phyloP scores from a whole-genome alignment of 1,140 invertebrate species.

The Drosophila virilis region DNA sequence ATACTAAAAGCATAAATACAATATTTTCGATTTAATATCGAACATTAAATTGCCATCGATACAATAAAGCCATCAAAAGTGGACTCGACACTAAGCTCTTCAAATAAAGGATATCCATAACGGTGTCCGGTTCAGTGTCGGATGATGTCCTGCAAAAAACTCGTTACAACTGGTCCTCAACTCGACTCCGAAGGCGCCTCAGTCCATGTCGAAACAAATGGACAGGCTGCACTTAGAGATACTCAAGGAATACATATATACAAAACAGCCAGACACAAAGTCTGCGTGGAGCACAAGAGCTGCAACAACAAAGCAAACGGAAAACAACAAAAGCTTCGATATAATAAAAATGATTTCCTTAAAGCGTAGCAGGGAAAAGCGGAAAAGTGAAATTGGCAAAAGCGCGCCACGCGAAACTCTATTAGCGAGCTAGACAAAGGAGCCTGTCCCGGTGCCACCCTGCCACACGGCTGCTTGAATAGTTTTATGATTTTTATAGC shows the following conservation, averaged over 20 bases:
- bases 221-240: slow-evolving; percentile 70
- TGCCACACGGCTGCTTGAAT: slow-evolving; percentile 42
- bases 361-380: slow-evolving; percentile 26
- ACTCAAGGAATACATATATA: slow-evolving; percentile 43
- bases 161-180: slow-evolving; percentile 36
- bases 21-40: slow-evolving; percentile 26
- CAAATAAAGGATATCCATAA: slow-evolving; percentile 43
- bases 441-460: slow-evolving; percentile 1
- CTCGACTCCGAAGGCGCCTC: background rate
- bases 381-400: slow-evolving; percentile 74
- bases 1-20: background rate
- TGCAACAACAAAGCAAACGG: slow-evolving; percentile 52
- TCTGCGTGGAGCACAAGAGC: slow-evolving; percentile 35
- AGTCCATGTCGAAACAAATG: slow-evolving; percentile 20
- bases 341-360: slow-evolving; percentile 82
- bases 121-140: slow-evolving; percentile 5
- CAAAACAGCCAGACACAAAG: slow-evolving; percentile 49
- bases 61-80: slow-evolving; percentile 51
- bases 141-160: slow-evolving; percentile 17
- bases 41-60: slow-evolving; percentile 29
- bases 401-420: slow-evolving; percentile 66
- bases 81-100: slow-evolving; percentile 66
- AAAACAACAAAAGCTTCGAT: slow-evolving; percentile 78
- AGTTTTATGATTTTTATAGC: slow-evolving; percentile 82
- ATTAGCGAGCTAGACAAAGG: slow-evolving; percentile 74